Evolutionary conservation across 2,113 vertebrate genomes (phyloP), one percentile per base, ranked within the genome.

Genomic region (Bostrychus sinensis): DNA sequence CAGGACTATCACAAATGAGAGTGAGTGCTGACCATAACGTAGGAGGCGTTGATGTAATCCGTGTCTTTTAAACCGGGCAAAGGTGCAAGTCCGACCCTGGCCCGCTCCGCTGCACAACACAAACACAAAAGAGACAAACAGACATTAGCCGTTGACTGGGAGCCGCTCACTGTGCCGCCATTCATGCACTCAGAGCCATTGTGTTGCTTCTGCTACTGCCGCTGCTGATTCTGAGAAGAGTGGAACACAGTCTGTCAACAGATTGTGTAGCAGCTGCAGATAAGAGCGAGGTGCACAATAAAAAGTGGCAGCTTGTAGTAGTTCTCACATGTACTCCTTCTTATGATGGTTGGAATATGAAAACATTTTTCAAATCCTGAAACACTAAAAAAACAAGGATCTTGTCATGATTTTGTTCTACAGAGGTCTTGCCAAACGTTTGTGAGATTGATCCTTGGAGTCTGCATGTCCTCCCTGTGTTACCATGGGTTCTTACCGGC

Each of bases 1-100:
- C 30, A 32, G 30, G 8, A 32, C 30, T 32, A 8, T 7, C 5
- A 32, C n/a, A 32, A 32, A 32, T 2, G 30, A 32, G 6, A 46
- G 11, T 28, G n/a, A 74, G 60, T 57, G 77, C 95, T 95, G 83
- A 98, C 96, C 96, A 98, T 98, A 89, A 98, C 95, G 75, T 98
- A 98, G 82, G 96, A 98, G 72, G 96, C 96, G 77, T 98, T 98
- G 84, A 97, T 98, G 91, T 98, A 97, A 88, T 98, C 96, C 10
- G 94, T 97, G 88, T 96, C 95, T 88, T 96, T 96, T 90, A 94
- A 94, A 75, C 96, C 94, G 70, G 96, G 94, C 82, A 98, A 82
- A 0, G 96, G 95, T 54, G 94, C 94, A 20, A 97, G 92, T 36
- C 94, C 93, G 63, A 97, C 96, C 83, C 96, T 93, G 42, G 95